phyloP scores from a whole-genome alignment of 2,797 vertebrate genomes.

The Pterois miles region DNA sequence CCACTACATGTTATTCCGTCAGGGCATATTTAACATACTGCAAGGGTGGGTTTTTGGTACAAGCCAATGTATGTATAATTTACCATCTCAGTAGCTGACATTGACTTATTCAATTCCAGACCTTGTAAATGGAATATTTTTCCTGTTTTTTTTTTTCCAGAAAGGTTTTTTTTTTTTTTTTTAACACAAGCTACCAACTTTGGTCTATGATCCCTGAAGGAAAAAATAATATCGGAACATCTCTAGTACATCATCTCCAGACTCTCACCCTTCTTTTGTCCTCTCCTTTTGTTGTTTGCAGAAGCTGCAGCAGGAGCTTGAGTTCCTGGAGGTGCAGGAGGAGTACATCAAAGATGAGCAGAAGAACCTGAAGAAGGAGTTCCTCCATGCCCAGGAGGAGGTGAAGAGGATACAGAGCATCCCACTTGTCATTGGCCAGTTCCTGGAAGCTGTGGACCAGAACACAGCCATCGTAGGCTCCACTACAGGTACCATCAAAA shows the following conservation, averaged over 20 bases:
- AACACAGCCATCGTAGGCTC: conserved; percentile 96
- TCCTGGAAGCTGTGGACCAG: conserved; percentile 95
- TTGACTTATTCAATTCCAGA: not conserved
- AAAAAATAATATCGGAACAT: no score
- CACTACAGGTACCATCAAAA: conserved; percentile 86
- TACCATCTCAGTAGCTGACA: not conserved
- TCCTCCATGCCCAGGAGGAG: conserved; percentile 95
- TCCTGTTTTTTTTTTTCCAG: no score
- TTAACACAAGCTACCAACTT: not conserved
- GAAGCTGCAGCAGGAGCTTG: conserved; percentile 96
- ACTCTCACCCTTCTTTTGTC: not conserved
- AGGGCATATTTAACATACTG: not conserved
- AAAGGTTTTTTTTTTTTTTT: no score
- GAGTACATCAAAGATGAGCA: conserved; percentile 98
- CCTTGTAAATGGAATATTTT: no score
- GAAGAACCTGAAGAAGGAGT: conserved; percentile 96
- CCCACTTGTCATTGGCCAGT: conserved; percentile 94
- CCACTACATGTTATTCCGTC: not conserved
- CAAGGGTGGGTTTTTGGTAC: not conserved
- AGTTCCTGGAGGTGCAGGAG: conserved; percentile 95
- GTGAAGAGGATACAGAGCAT: conserved; percentile 97
- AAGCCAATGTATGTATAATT: not conserved
- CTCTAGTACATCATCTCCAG: not conserved
- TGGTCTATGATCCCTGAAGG: not conserved
- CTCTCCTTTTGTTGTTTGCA: conserved; percentile 51